A percentile compares a stretch with the other conserved stretches of the same genome.
Evolutionary conservation across 2,113 vertebrate species (phyloP).

Genomic region (Gobiocypris rarus): DNA sequence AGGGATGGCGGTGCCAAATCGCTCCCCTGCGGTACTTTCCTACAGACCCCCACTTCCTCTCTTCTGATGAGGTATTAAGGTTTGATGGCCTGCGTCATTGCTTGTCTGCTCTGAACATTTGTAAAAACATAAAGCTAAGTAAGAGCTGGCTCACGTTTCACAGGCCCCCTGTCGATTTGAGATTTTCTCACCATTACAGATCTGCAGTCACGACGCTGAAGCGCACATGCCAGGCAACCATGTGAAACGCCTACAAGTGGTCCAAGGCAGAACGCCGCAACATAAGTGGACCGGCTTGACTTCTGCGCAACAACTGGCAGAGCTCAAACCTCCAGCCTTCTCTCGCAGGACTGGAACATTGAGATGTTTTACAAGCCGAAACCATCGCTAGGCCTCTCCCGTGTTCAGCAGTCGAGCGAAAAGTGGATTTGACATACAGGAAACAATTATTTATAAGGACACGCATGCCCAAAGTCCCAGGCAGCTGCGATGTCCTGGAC

Average conservation of each 20-base stretch:
- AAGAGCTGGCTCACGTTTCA: slow-evolving; percentile 46
- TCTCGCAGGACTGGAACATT: neutral
- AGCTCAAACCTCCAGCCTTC: neutral
- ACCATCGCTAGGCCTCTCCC: slow-evolving; percentile 18
- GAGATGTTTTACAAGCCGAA: slow-evolving; percentile 61
- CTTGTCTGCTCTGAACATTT: slow-evolving; percentile 51
- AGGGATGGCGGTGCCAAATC: slow-evolving; percentile 10
- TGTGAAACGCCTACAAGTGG: slow-evolving; percentile 21
- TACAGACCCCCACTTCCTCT: neutral
- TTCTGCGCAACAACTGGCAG: slow-evolving; percentile 35
- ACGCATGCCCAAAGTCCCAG: slow-evolving; percentile 64
- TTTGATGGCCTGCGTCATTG: slow-evolving; percentile 36
- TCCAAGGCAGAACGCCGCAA: slow-evolving; percentile 20
- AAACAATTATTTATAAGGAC: slow-evolving; percentile 74
- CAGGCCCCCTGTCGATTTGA: slow-evolving; percentile 25
- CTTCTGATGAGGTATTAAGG: slow-evolving; percentile 27
- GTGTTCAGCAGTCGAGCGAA: slow-evolving; percentile 58
- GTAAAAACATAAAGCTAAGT: slow-evolving; percentile 48
- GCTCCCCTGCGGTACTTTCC: slow-evolving; percentile 15
- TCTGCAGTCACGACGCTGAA: neutral
- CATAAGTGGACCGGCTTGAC: slow-evolving; percentile 3
- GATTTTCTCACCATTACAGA: slow-evolving; percentile 48
- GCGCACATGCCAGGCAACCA: slow-evolving; percentile 1
- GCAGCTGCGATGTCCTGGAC: slow-evolving; percentile 71
- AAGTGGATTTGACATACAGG: slow-evolving; percentile 68